Conservation (phyloP, 2,797 vertebrate species). For the Onychomys torridus region DNA sequence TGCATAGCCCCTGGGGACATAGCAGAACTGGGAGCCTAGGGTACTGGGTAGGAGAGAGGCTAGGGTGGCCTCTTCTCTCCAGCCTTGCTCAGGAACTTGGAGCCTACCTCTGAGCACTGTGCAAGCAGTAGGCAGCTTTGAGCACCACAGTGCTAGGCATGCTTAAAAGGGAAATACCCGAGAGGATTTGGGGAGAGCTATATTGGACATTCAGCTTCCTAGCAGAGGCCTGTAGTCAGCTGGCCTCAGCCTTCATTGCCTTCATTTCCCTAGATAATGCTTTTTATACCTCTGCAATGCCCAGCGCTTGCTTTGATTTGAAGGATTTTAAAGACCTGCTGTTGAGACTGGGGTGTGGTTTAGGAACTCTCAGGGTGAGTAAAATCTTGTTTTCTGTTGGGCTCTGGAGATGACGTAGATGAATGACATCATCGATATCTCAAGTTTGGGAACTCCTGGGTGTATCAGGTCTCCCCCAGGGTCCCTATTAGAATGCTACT, state of each 20-base stretch:
- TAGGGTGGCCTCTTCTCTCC: not conserved
- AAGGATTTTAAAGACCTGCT: constrained; percentile 46
- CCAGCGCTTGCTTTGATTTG: constrained; percentile 46
- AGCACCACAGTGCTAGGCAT: not conserved
- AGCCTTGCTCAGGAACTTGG: constrained; percentile 6
- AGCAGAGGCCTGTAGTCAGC: constrained; percentile 73
- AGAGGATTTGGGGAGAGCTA: constrained; percentile 72
- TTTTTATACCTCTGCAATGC: constrained; percentile 77
- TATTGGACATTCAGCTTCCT: constrained; percentile 63
- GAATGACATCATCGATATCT: not conserved
- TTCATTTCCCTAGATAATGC: constrained; percentile 69
- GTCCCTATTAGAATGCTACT: not conserved
- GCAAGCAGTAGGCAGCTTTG: constrained; percentile 29
- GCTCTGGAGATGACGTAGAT: not conserved
- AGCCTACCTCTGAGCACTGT: not conserved
- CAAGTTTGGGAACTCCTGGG: not conserved
- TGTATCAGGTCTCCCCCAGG: not conserved
- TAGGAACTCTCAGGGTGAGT: constrained; percentile 41
- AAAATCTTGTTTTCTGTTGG: not conserved
- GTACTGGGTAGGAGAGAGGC: not conserved
- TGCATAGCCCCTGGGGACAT: not conserved
- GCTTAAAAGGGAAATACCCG: constrained; percentile 68
- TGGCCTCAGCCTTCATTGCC: constrained; percentile 65
- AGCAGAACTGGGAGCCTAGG: not conserved
- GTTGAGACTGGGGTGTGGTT: constrained; percentile 37